Base-by-base conservation (phyloP, 2,797 vertebrate species). In the Astyanax mexicanus region DNA sequence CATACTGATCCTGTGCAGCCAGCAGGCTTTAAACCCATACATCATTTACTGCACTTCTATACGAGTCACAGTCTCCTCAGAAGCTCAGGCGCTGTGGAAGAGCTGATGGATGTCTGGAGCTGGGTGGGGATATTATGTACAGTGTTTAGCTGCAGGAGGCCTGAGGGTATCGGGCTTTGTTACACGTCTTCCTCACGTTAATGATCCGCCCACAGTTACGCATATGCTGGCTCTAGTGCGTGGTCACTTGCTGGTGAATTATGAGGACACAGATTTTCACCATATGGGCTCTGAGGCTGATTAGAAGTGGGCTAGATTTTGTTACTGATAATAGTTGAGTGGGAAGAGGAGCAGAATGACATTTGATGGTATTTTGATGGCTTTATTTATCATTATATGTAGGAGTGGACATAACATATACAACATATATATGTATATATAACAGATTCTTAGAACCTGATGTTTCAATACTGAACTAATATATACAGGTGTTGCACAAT, bases 41-140 rank as follows among this genome's bases (percentile, higher is more conserved):
- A 79, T 83, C 74, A 79, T 83, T 81, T 81, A 79, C 65, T 60
- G 42, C 64, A 51, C 64, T 68, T 75, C 62, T 57, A 9, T 51
- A 42, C 25, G 60, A 74, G 27, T 64, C 25, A 19, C 11, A 7
- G 49, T 47, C 66, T 77, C 37, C 25, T 66, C 40, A n/a, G 37
- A 69, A 49, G 15, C 45, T 65, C 45, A 78, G 60, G n/a, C 44
- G 13, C 57, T 78, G 54, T 65, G 71, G 61, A 27, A 78, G 65
- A 45, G 7, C 61, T 44, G 62, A 23, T 71, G 45, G 11, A 55
- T 42, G 35, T 73, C 58, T 72, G 69, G 38, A 64, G 72, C 60
- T 67, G 58, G n/a, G n/a, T n/a, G n/a, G n/a, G n/a, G n/a, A n/a
- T n/a, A n/a, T n/a, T n/a, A n/a, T 13, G 32, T 75, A 68, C 69